Conservation (phyloP, 2,888 invertebrate species). For the Osmoderma eremita region DNA sequence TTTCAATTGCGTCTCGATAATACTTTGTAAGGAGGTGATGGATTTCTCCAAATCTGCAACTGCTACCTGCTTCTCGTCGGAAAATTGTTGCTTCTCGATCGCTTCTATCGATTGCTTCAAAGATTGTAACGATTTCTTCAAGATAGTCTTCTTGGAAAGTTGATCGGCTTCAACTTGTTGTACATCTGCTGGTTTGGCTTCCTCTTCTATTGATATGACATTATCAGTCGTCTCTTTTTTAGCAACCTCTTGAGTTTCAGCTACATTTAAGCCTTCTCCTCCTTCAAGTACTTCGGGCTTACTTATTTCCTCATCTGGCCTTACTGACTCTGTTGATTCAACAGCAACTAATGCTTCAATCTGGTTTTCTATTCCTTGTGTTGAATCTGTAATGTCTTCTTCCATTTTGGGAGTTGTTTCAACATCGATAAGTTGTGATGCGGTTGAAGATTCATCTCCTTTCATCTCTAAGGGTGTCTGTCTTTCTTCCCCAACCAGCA, state of each 20-base stretch:
- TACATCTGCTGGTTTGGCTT: neutral
- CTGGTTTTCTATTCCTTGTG: slow-evolving; percentile 20
- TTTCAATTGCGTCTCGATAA: slow-evolving; percentile 46
- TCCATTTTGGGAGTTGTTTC: slow-evolving; percentile 27
- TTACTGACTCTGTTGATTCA: neutral
- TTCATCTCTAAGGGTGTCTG: slow-evolving; percentile 2
- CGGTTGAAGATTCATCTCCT: too few relatives aligned
- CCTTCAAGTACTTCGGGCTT: neutral
- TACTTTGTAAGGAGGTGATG: slow-evolving; percentile 51
- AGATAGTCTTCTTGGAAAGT: slow-evolving; percentile 7
- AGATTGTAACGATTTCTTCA: slow-evolving; percentile 49
- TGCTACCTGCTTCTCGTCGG: slow-evolving; percentile 53
- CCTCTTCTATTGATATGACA: slow-evolving; percentile 4
- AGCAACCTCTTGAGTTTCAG: neutral
- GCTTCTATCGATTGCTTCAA: slow-evolving; percentile 53
- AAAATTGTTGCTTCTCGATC: slow-evolving; percentile 53
- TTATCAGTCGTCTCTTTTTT: neutral
- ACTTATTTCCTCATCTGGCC: neutral
- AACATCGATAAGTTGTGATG: slow-evolving; percentile 6
- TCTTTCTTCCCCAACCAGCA: slow-evolving; percentile 12
- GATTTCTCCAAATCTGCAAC: slow-evolving; percentile 57
- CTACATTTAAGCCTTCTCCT: neutral
- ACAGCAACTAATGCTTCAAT: neutral
- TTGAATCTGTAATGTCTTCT: slow-evolving; percentile 10
- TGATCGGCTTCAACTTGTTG: neutral